Base-by-base conservation (phyloP, 2,113 vertebrate species). In the Petaurus breviceps region DNA sequence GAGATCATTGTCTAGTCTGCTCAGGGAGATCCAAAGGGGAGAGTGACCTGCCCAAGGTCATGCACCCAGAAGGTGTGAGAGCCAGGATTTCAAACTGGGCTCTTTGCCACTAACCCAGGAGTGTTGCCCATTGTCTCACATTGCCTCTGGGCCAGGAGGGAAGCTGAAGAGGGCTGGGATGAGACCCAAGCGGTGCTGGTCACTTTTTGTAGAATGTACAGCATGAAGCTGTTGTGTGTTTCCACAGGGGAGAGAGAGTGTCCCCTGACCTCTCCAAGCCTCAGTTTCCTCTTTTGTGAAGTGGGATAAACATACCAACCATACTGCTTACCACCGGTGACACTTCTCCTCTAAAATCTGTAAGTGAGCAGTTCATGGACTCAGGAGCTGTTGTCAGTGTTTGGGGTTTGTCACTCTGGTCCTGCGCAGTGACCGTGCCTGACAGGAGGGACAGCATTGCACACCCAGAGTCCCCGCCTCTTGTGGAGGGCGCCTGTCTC, bases 11-110 rank as follows among this genome's bases (percentile, higher is more conserved):
- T 77, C 68, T n/a, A 2, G 68, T 19, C 68, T n/a, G 68, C 37
- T 12, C 31, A 93, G 9, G 93, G 7, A 92, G 23, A 3, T 19
- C 93, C 1, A 89, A n/a, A 92, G 57, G 96, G 23, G 11, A 90
- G 90, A 92, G 11, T 94, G 55, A 95, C 28, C 51, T 61, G 54
- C 6, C 7, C 57, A 90, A 94, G 77, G 26, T 93, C 92, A 91
- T 26, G 53, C 89, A 61, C 24, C 49, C 92, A 77, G 26, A 47
- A 93, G 89, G 55, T 91, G 57, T 9, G 94, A 43, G 26, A 95
- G 90, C 57, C 12, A 61, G 28, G 57, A 61, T 61, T 31, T 3
- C 28, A 31, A 57, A 25, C 53, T 6, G 4, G 54, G 55, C 55
- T 28, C 55, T 57, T 28, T 57, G 25, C 57, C 28, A 0, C 57